Conservation (phyloP, 2,888 invertebrate genomes). For the Lasioglossum lativentre region DNA sequence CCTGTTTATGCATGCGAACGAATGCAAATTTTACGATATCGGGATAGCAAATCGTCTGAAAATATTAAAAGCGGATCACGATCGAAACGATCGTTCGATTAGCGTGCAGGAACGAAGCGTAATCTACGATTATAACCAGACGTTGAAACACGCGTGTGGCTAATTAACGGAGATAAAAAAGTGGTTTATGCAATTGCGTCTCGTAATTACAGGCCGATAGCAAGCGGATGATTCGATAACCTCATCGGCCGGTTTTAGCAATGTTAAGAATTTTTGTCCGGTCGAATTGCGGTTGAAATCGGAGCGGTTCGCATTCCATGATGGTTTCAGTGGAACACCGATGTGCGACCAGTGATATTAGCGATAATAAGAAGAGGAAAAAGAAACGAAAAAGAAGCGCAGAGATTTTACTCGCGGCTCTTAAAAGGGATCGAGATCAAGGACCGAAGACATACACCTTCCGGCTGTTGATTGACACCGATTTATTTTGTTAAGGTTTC, state of each 20-base stretch:
- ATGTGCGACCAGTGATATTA: constrained; percentile 61
- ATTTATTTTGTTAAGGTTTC: constrained; percentile 20
- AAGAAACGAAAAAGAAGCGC: constrained; percentile 5
- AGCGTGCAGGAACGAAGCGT: not conserved
- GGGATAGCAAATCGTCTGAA: not conserved
- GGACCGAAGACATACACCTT: constrained; percentile 41
- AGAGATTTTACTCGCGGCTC: constrained; percentile 36
- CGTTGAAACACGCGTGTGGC: constrained; percentile 28
- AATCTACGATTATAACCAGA: constrained; percentile 16
- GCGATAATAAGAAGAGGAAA: constrained; percentile 54
- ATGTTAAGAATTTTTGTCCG: constrained; percentile 72
- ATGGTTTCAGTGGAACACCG: constrained; percentile 62
- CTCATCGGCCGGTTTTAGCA: constrained; percentile 73
- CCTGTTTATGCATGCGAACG: not conserved
- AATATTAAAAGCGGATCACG: constrained; percentile 3
- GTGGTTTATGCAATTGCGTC: constrained; percentile 55
- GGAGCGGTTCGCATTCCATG: constrained; percentile 75
- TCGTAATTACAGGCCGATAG: constrained; percentile 49
- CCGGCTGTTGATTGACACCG: constrained; percentile 50
- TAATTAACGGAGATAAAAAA: constrained; percentile 57
- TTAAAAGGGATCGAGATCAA: constrained; percentile 52
- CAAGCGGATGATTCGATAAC: constrained; percentile 53
- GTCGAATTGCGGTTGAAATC: constrained; percentile 76
- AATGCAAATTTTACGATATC: not conserved
- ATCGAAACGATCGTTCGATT: constrained; percentile 15